Percentiles rank a stretch among this genome's conserved stretches.
Evolutionary conservation across 2,888 invertebrate species (phyloP).

Genomic region (Pycnomerus fuliginosus): DNA sequence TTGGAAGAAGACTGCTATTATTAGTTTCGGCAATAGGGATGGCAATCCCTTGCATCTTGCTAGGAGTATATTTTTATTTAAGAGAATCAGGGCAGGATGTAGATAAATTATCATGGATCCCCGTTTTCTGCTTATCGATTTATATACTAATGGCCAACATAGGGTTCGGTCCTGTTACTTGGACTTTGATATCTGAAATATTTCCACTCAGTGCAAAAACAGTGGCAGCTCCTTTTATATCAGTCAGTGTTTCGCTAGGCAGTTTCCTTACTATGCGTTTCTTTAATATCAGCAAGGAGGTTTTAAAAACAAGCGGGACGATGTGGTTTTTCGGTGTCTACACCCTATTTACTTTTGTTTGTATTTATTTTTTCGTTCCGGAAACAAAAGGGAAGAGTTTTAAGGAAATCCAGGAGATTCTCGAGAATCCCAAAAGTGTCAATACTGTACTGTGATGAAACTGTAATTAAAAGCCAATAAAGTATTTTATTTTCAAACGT

Average conservation of each 20-base stretch:
- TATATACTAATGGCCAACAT: slow-evolving; percentile 74
- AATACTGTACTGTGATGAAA: too few species aligned
- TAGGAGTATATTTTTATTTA: slow-evolving; percentile 9
- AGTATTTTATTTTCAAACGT: too few species aligned
- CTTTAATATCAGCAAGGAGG: slow-evolving; percentile 59
- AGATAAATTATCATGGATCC: slow-evolving; percentile 70
- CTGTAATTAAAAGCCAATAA: too few species aligned
- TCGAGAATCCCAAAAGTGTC: too few species aligned
- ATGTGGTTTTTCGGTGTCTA: slow-evolving; percentile 65
- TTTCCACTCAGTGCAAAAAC: slow-evolving; percentile 76
- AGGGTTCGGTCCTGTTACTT: slow-evolving; percentile 74
- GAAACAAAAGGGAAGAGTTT: slow-evolving; percentile 85
- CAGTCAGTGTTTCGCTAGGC: slow-evolving; percentile 71
- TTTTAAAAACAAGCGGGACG: slow-evolving; percentile 62
- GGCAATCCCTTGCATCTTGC: neutral
- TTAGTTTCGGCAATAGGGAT: slow-evolving; percentile 5
- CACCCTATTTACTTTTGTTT: slow-evolving; percentile 28
- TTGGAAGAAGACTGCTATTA: slow-evolving; percentile 4
- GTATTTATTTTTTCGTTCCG: slow-evolving; percentile 33
- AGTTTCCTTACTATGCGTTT: slow-evolving; percentile 73
- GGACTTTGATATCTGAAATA: slow-evolving; percentile 80
- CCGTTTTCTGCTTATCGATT: slow-evolving; percentile 66
- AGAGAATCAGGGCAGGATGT: slow-evolving; percentile 57
- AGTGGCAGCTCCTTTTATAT: slow-evolving; percentile 69
- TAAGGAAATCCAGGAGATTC: slow-evolving; percentile 71